Evolutionary conservation across 2,113 vertebrate species (phyloP).

Genomic region (Chaetura pelagica): DNA sequence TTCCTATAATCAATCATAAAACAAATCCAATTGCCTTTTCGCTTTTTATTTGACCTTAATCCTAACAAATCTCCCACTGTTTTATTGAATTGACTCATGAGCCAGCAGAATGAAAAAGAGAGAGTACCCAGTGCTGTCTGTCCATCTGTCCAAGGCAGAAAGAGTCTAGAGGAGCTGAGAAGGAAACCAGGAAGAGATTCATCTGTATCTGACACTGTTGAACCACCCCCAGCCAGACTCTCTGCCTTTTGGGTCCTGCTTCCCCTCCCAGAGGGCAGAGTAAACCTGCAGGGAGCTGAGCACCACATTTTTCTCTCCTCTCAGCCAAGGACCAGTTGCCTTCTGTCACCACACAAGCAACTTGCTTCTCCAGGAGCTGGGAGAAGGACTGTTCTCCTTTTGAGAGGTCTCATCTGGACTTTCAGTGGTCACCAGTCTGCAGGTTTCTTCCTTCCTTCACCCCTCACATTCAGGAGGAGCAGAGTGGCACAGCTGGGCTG

Average conservation of each 20-base stretch:
- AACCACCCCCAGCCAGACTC: neutral
- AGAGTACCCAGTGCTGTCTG: neutral
- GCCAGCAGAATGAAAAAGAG: neutral
- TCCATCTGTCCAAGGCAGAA: neutral
- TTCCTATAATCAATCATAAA: conserved; percentile 65
- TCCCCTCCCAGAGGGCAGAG: neutral
- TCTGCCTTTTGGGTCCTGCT: neutral
- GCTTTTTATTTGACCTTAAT: conserved; percentile 64
- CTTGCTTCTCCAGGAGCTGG: neutral
- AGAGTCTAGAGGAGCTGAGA: neutral
- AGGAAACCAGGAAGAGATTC: neutral
- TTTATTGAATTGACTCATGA: conserved; percentile 40
- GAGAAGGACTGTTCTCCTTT: neutral
- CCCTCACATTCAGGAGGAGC: neutral
- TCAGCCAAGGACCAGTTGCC: neutral
- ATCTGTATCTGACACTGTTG: neutral
- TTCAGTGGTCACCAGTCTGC: neutral
- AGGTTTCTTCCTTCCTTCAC: neutral
- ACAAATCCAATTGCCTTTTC: conserved; percentile 58
- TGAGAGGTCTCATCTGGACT: neutral
- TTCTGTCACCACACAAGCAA: neutral
- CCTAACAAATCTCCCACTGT: conserved; percentile 50
- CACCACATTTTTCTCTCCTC: neutral
- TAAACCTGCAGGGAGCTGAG: neutral
- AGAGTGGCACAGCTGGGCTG: neutral